Percentiles rank a stretch among this genome's conserved stretches.
These are phyloP conservation scores for Beaufortia kweichowensis DNA, from an alignment of 2,113 vertebrate genomes.

Conservation along the genomic window DNA sequence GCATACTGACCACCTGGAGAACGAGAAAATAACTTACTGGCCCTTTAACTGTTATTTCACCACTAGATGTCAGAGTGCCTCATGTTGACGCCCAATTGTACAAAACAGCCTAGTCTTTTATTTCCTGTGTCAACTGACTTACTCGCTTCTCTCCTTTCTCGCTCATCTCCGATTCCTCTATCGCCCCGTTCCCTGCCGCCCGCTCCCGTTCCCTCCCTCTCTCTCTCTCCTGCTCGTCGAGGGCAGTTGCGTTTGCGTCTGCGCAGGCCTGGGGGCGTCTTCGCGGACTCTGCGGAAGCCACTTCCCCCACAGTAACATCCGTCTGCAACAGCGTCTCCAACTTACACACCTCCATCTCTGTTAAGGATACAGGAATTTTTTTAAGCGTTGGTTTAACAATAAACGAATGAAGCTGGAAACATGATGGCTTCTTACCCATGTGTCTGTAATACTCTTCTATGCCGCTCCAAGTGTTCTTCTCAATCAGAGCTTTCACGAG, in stretches of 20 bases:
- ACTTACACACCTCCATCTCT: slow-evolving; percentile 84
- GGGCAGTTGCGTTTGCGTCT: slow-evolving; percentile 83
- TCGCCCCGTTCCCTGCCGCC: slow-evolving; percentile 61
- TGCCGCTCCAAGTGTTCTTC: slow-evolving; percentile 89
- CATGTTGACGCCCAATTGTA: background rate
- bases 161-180: slow-evolving; percentile 64
- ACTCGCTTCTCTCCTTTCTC: slow-evolving; percentile 69
- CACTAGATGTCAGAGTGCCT: slow-evolving; percentile 50
- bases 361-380: background rate
- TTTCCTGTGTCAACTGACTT: background rate
- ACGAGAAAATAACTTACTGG: background rate
- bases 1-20: slow-evolving; percentile 64
- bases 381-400: background rate
- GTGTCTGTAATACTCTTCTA: slow-evolving; percentile 87
- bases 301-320: slow-evolving; percentile 79
- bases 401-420: background rate
- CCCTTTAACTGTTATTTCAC: slow-evolving; percentile 2
- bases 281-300: slow-evolving; percentile 67
- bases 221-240: slow-evolving; percentile 75
- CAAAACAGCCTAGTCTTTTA: background rate
- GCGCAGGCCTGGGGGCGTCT: slow-evolving; percentile 73
- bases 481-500: slow-evolving; percentile 88
- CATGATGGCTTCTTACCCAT: slow-evolving; percentile 78
- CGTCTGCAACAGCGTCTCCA: slow-evolving; percentile 80
- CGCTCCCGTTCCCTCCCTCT: slow-evolving; percentile 61